phyloP scores from a whole-genome alignment of 2,797 vertebrate genomes.

The Echiichthys vipera region DNA sequence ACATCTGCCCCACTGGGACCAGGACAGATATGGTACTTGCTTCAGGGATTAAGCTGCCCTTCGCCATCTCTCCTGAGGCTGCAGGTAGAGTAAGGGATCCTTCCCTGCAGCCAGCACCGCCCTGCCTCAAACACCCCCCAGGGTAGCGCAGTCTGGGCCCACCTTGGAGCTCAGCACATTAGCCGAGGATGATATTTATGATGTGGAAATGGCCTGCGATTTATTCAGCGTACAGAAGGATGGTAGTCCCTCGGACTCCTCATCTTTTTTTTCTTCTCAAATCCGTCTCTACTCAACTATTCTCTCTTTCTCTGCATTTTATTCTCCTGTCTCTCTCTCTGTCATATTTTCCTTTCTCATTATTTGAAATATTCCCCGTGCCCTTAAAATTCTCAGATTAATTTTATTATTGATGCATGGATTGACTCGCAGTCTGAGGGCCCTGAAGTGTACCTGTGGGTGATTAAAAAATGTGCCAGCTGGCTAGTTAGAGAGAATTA shows the following conservation, averaged over 20 bases:
- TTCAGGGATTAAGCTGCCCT: slow-evolving; percentile 78
- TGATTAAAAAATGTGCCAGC: neutral
- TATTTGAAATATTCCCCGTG: slow-evolving; percentile 20
- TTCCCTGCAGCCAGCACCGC: slow-evolving; percentile 28
- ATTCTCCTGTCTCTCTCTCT: slow-evolving; percentile 10
- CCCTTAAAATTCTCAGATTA: slow-evolving; percentile 7
- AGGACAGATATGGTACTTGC: slow-evolving; percentile 71
- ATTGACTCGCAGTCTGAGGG: neutral
- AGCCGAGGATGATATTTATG: slow-evolving; percentile 79
- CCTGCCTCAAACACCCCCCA: slow-evolving; percentile 32
- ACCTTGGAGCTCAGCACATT: slow-evolving; percentile 71
- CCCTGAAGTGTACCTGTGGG: neutral
- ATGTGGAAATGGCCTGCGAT: slow-evolving; percentile 80
- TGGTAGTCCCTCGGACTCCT: slow-evolving; percentile 29
- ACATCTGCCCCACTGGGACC: slow-evolving; percentile 70
- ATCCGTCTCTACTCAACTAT: slow-evolving; percentile 31
- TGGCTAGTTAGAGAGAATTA: neutral
- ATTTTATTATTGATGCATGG: slow-evolving; percentile 5
- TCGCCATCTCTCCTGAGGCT: slow-evolving; percentile 64
- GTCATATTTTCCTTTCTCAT: slow-evolving; percentile 16
- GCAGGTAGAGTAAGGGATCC: slow-evolving; percentile 46
- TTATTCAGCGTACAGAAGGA: slow-evolving; percentile 75
- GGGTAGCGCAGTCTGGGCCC: slow-evolving; percentile 43
- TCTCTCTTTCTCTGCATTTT: slow-evolving; percentile 27
- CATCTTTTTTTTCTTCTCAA: slow-evolving; percentile 4